Percentiles rank a stretch among this genome's conserved stretches.
phyloP scores from a whole-genome alignment of 2,113 vertebrate genomes.

The Maccullochella peelii region DNA sequence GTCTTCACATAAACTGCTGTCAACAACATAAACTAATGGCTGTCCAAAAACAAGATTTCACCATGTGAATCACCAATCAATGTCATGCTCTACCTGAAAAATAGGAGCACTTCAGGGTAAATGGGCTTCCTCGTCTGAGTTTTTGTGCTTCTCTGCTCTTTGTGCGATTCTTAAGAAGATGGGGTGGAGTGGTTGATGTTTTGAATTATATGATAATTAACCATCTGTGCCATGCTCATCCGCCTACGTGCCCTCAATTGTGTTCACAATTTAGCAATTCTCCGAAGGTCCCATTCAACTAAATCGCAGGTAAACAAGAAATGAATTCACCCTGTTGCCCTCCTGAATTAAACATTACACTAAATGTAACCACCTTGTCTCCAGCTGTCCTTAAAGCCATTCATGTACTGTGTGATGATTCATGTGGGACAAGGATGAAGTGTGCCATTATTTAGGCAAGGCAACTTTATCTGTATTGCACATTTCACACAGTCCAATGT shows the following conservation, averaged over 20 bases:
- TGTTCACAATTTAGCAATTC: neutral
- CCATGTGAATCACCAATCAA: constrained; percentile 18
- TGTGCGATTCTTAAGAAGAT: neutral
- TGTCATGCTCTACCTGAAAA: neutral
- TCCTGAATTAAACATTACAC: neutral
- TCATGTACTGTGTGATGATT: neutral
- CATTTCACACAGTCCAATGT: too few relatives aligned
- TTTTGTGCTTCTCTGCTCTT: neutral
- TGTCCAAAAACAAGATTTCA: constrained; percentile 24
- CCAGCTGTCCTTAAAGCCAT: neutral
- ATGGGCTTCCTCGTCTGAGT: neutral
- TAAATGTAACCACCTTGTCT: neutral
- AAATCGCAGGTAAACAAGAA: neutral
- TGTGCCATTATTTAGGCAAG: too few relatives aligned
- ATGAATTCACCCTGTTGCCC: neutral
- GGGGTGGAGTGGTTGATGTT: neutral
- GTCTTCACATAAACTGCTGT: constrained; percentile 1
- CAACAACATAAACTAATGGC: constrained; percentile 5
- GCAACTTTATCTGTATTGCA: too few relatives aligned
- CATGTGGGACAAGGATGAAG: neutral
- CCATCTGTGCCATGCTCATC: neutral
- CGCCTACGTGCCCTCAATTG: neutral
- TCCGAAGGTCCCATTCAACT: neutral
- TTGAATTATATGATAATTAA: neutral
- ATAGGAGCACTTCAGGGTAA: neutral